Evolutionary conservation across 2,888 invertebrate genomes (phyloP), one percentile per base, ranked within the genome.

Genomic region (Dilophus febrilis): DNA sequence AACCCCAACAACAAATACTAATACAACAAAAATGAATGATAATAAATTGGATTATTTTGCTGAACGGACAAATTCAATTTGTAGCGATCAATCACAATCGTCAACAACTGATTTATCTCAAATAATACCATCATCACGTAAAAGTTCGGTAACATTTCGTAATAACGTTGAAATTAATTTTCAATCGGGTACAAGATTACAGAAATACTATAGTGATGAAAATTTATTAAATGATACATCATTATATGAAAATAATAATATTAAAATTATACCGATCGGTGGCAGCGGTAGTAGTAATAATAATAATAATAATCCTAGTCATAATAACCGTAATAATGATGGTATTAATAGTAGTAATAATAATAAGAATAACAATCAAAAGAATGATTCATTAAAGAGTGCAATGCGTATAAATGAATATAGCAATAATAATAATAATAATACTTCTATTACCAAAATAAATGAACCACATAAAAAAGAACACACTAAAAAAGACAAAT

Each of bases 131-230:
- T 29, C 19, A 26, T 57, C 61, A 12, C 56, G 61, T 18, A 62
- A 62, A 44, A 56, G 56, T 27, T 61, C 61, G 2, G 57, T 62
- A 0, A 61, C 59, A 16, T 61, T 61, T 48, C 58, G 57, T 39
- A 19, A 37, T 32, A 27, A 35, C 13, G 27, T 30, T 36, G 28
- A 32, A n/a, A 38, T 18, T 27, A 17, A 34, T 19, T 7, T 34
- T 34, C 17, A n/a, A 18, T 16, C 34, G 18, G 19, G 10, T 6
- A 22, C 22, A 22, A 22, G 5, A 22, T 8, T 8, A 22, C 4
- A 22, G 4, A 22, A 22, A 42, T 40, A 32, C 33, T 31, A 16
- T 40, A 41, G 40, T 37, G 38, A 42, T 34, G 33, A 43, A 36
- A 39, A 36, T 36, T 7, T 35, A 26, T 22, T 27, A n/a, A 16